These are phyloP conservation scores for Diceros bicornis DNA, from an alignment of 2,797 vertebrate species.

Conservation along the genomic window DNA sequence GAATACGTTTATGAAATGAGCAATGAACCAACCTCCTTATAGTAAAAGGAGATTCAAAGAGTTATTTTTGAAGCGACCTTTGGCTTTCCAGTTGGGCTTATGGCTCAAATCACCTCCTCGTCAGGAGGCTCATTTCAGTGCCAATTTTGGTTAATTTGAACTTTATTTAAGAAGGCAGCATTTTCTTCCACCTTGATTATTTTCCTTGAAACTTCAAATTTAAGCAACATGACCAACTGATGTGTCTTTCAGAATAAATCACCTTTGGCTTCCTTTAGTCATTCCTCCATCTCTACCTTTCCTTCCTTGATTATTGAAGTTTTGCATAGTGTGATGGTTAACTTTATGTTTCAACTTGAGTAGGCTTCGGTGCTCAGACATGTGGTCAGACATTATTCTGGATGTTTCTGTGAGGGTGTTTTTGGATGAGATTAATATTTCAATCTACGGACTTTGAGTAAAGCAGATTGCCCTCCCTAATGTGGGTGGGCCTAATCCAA, in stretches of 20 bases:
- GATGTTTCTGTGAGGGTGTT: not conserved
- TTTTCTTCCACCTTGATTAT: not conserved
- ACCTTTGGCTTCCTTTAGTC: not conserved
- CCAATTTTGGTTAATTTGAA: not conserved
- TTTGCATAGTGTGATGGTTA: not conserved
- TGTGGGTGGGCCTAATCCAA: not conserved
- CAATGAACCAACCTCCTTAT: not conserved
- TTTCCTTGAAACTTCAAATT: not conserved
- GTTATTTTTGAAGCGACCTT: not conserved
- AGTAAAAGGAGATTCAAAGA: constrained; percentile 14
- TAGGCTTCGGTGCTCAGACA: not conserved
- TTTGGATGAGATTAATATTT: constrained; percentile 7
- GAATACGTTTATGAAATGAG: not conserved
- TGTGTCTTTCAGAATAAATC: not conserved
- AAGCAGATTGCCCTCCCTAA: not conserved
- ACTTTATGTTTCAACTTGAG: not conserved
- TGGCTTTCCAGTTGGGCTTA: not conserved
- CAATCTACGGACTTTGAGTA: not conserved
- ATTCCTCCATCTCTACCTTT: not conserved
- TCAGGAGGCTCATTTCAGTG: not conserved
- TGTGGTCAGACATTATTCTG: not conserved
- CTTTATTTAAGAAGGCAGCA: constrained; percentile 14
- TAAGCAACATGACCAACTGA: not conserved
- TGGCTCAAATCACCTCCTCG: not conserved
- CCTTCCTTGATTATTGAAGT: not conserved